Conservation (phyloP, 2,113 vertebrate genomes). For the Sporophila hypoxantha region DNA sequence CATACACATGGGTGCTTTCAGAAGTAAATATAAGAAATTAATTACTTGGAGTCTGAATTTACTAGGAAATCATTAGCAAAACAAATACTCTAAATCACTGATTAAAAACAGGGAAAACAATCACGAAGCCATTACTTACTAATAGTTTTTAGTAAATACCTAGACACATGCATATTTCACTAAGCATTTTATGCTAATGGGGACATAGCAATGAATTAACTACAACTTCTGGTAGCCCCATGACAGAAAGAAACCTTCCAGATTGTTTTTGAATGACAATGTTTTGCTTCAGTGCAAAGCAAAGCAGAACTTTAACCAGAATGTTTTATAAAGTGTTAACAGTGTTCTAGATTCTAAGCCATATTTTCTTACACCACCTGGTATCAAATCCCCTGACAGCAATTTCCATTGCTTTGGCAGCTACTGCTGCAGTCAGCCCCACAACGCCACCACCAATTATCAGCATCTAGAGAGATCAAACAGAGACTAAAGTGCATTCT, state of each 20-base stretch:
- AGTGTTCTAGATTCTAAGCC: neutral
- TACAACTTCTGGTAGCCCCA: neutral
- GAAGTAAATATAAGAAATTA: neutral
- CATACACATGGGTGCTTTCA: neutral
- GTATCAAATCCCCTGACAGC: slow-evolving; percentile 78
- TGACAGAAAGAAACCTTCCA: neutral
- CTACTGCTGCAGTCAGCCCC: slow-evolving; percentile 76
- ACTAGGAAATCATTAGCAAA: neutral
- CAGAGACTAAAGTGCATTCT: slow-evolving; percentile 17
- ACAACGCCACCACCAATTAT: slow-evolving; percentile 80
- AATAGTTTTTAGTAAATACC: neutral
- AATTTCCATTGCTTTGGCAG: slow-evolving; percentile 81
- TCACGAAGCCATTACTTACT: neutral
- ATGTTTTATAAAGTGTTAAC: neutral
- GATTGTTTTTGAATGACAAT: neutral
- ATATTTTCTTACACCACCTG: slow-evolving; percentile 56
- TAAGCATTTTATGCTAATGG: neutral
- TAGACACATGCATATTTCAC: neutral
- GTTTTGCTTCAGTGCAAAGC: neutral
- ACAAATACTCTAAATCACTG: neutral
- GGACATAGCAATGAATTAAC: neutral
- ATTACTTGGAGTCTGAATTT: neutral
- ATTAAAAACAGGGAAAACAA: neutral
- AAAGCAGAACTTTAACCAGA: neutral
- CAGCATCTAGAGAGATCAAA: slow-evolving; percentile 64